A percentile compares a stretch with the other conserved stretches of the same genome.
phyloP scores from a whole-genome alignment of 23 tunicate genomes.

The Styela clava region DNA sequence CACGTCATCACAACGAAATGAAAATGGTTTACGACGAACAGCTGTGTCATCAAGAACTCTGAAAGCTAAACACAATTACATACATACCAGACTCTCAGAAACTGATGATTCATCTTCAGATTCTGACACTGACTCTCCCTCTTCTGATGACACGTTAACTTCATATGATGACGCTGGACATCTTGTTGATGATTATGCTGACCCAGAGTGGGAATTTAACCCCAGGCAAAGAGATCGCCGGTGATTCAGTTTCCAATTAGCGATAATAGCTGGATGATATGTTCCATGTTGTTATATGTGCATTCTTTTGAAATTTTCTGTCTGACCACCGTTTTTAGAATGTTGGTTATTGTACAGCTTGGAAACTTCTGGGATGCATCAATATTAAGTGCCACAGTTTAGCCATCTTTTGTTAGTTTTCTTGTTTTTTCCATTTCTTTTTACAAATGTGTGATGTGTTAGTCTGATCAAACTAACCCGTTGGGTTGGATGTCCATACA shows the following conservation, averaged over 20 bases:
- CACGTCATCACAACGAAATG: background rate
- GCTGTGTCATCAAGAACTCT: background rate
- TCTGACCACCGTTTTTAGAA: background rate
- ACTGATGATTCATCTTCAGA: constrained; percentile 19
- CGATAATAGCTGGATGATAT: too few species aligned
- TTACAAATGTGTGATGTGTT: too few species aligned
- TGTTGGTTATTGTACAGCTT: background rate
- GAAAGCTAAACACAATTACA: constrained; percentile 18
- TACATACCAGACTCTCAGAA: constrained; percentile 20
- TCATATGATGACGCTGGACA: constrained; percentile 29
- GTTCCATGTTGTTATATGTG: background rate
- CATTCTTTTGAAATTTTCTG: background rate
- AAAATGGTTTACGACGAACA: background rate
- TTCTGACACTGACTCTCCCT: background rate
- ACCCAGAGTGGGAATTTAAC: constrained; percentile 15
- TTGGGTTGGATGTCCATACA: too few species aligned
- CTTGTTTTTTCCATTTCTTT: background rate
- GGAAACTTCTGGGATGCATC: background rate
- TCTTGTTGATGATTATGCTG: constrained; percentile 24
- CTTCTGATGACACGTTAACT: constrained; percentile 6
- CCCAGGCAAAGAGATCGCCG: constrained; percentile 11
- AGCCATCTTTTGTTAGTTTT: background rate
- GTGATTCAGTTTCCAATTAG: too few species aligned
- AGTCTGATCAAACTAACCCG: too few species aligned
- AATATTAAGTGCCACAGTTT: background rate